Evolutionary conservation across 1,140 invertebrate species (phyloP).

Genomic region (Orchesella cincta): DNA sequence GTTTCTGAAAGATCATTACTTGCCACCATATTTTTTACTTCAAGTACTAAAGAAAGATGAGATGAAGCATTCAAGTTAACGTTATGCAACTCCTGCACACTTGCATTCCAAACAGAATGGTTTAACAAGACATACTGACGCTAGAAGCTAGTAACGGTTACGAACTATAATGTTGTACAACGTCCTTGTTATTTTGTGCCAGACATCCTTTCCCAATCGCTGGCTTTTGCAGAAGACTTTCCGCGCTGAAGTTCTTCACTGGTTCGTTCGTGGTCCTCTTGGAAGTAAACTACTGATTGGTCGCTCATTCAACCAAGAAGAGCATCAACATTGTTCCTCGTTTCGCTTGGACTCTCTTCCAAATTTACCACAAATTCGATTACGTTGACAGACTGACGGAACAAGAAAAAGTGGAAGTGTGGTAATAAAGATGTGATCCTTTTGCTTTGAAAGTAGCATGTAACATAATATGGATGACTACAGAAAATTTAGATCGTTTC

Average conservation of each 20-base stretch:
- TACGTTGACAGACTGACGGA: neutral
- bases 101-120: too few species aligned
- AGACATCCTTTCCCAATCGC: neutral
- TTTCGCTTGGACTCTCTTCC: neutral
- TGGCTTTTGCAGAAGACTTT: neutral
- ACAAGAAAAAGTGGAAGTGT: neutral
- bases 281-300: neutral
- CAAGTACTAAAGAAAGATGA: too few species aligned
- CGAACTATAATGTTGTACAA: neutral
- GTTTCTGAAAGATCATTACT: too few species aligned
- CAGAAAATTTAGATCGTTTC: slow-evolving; percentile 10
- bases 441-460: neutral
- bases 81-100: too few species aligned
- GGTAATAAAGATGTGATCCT: neutral
- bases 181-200: neutral
- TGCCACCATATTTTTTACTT: too few species aligned
- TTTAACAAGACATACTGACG: neutral
- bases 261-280: neutral
- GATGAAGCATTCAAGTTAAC: too few species aligned
- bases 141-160: neutral
- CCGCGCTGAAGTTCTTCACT: neutral
- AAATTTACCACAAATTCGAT: neutral
- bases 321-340: neutral
- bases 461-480: neutral
- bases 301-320: neutral